A percentile compares a stretch with the other conserved stretches of the same genome.
Evolutionary conservation across 2,888 invertebrate genomes (phyloP).

Genomic region (Caenorhabditis afra): DNA sequence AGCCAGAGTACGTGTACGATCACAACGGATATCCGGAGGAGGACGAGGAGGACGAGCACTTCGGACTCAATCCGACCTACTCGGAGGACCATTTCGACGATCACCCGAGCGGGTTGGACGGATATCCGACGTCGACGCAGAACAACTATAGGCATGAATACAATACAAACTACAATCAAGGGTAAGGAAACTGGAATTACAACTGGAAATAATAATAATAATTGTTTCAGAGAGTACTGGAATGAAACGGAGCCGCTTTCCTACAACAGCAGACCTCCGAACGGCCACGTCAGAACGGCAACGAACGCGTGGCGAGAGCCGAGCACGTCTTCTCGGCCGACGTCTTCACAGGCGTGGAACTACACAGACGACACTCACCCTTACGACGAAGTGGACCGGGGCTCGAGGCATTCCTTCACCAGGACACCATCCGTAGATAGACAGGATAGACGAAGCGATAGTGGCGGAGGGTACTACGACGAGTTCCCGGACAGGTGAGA

Average conservation of each 20-base stretch:
- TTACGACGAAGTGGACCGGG: constrained; percentile 58
- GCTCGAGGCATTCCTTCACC: constrained; percentile 40
- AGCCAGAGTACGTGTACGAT: constrained; percentile 62
- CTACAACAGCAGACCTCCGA: constrained; percentile 75
- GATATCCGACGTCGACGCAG: constrained; percentile 16
- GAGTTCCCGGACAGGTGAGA: constrained; percentile 36
- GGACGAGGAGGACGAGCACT: constrained; percentile 7
- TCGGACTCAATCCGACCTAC: constrained; percentile 63
- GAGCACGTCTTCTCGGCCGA: constrained; percentile 38
- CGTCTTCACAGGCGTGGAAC: constrained; percentile 56
- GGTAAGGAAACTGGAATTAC: constrained; percentile 1
- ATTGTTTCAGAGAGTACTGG: constrained; percentile 65
- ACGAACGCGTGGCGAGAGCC: constrained; percentile 37
- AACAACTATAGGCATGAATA: constrained; percentile 51
- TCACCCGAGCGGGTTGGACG: constrained; percentile 7
- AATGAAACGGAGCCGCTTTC: constrained; percentile 73
- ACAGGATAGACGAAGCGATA: constrained; percentile 38
- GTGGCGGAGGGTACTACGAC: constrained; percentile 52
- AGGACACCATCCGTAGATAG: constrained; percentile 55
- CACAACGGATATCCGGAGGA: constrained; percentile 56
- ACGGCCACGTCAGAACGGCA: constrained; percentile 46
- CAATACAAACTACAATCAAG: constrained; percentile 37
- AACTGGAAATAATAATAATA: neutral
- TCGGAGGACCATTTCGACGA: constrained; percentile 54
- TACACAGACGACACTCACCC: constrained; percentile 53